Evolutionary conservation across 2,888 invertebrate species (phyloP).

Genomic region (Mactromeris polynyma): DNA sequence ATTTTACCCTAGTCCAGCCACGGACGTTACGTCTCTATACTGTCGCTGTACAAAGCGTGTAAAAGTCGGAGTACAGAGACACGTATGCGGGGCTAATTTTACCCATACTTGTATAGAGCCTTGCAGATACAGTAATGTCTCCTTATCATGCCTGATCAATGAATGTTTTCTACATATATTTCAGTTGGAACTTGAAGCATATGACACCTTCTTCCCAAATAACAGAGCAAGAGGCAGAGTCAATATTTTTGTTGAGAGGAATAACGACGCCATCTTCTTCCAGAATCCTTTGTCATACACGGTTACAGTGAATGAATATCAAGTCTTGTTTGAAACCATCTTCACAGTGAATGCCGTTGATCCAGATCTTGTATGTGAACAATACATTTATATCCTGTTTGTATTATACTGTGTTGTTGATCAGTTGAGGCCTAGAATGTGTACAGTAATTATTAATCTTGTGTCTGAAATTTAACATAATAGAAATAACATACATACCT

Average conservation of each 20-base stretch:
- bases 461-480: no score
- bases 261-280: conserved; percentile 81
- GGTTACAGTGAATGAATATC: conserved; percentile 71
- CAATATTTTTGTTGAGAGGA: conserved; percentile 80
- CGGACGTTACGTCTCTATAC: no score
- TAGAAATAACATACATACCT: no score
- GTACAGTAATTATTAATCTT: no score
- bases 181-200: conserved; percentile 76
- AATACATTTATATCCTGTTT: neutral
- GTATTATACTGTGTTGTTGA: no score
- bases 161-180: conserved; percentile 26
- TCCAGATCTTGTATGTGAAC: conserved; percentile 73
- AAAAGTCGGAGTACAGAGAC: no score
- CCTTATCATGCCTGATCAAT: neutral
- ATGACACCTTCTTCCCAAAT: conserved; percentile 78
- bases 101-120: no score
- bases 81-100: no score
- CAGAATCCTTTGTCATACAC: conserved; percentile 35
- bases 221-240: conserved; percentile 76
- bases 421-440: no score
- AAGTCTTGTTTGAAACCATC: conserved; percentile 55
- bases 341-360: conserved; percentile 74
- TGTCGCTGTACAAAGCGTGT: no score
- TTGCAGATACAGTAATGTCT: neutral
- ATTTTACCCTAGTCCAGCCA: no score